Evolutionary conservation across 2,888 invertebrate species (phyloP), one percentile per base, ranked within the genome.

Genomic region (Tenthredo distinguenda): DNA sequence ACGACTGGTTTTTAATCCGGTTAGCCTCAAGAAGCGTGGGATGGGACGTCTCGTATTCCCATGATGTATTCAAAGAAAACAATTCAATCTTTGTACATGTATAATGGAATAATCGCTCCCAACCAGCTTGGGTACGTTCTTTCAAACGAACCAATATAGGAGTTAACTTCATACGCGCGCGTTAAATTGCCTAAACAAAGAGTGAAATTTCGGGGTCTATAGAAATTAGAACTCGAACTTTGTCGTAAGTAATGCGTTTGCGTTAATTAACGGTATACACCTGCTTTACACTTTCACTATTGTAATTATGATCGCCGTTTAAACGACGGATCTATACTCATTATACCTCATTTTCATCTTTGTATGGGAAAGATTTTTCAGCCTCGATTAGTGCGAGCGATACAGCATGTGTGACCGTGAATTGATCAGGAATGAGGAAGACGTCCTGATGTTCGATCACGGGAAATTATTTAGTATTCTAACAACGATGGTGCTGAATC

Each of bases 1-100:
- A n/a, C 34, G 55, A 34, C 77, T 77, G 77, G 31, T 55, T 77
- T 77, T 77, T 55, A 77, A 77, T 77, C 47, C 77, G 77, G 77
- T 77, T 77, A 77, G 77, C n/a, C 50, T 21, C 76, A 76, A 47
- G 31, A 26, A 26, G 76, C 76, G 77, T 77, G 77, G 77, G 50
- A 77, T 50, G 77, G 55, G 9, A 77, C 77, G 77, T 77, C 50
- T 55, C 77, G 77, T 31, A 77, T 77, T 77, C 50, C 34, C 77
- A 77, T 55, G 55, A 55, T 77, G 18, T 55, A 77, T 50, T 77
- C 77, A 55, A 55, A 6, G 55, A 55, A 50, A 55, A 55, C 77
- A 77, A 77, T 77, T 47, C 47, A 55, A 77, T 77, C 40, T 55
- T 55, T 12, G 7, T 21, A 31, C 26, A 74, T 34, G 18, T 34